Conservation (phyloP, 2,113 vertebrate species). For the Sinocyclocheilus rhinocerous region DNA sequence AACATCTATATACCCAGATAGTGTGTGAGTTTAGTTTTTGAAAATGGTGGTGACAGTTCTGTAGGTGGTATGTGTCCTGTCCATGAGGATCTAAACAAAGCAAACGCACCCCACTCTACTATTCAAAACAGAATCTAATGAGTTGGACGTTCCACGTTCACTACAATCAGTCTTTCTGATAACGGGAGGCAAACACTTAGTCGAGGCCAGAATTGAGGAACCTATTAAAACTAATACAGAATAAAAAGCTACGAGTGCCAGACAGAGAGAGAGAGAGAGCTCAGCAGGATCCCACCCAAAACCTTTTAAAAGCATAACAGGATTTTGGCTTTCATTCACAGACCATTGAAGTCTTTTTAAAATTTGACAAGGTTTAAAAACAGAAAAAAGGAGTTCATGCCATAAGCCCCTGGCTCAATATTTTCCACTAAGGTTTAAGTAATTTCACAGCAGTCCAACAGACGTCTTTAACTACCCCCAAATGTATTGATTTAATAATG, state of each 20-base stretch:
- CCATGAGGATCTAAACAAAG: slow-evolving; percentile 39
- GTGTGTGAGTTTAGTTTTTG: neutral
- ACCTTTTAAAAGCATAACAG: slow-evolving; percentile 56
- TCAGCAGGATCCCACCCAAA: slow-evolving; percentile 47
- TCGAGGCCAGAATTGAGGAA: slow-evolving; percentile 22
- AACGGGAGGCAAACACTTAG: slow-evolving; percentile 40
- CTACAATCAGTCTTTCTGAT: slow-evolving; percentile 48
- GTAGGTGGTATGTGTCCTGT: neutral
- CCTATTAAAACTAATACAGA: slow-evolving; percentile 54
- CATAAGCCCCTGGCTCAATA: slow-evolving; percentile 22
- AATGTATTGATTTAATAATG: slow-evolving; percentile 43
- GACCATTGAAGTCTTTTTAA: slow-evolving; percentile 53
- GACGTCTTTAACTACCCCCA: slow-evolving; percentile 44
- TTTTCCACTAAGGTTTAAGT: slow-evolving; percentile 53
- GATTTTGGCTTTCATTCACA: slow-evolving; percentile 53
- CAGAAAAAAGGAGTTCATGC: slow-evolving; percentile 11
- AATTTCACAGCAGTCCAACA: slow-evolving; percentile 43
- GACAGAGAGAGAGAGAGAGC: slow-evolving; percentile 6
- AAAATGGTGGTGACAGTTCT: neutral
- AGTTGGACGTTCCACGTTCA: neutral
- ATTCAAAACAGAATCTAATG: neutral
- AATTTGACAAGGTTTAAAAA: slow-evolving; percentile 46
- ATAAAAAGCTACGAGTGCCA: slow-evolving; percentile 28
- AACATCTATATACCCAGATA: neutral
- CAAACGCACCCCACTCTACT: neutral